Conservation (phyloP, 2,797 vertebrate genomes). For the Sebastiscus albofasciatus region DNA sequence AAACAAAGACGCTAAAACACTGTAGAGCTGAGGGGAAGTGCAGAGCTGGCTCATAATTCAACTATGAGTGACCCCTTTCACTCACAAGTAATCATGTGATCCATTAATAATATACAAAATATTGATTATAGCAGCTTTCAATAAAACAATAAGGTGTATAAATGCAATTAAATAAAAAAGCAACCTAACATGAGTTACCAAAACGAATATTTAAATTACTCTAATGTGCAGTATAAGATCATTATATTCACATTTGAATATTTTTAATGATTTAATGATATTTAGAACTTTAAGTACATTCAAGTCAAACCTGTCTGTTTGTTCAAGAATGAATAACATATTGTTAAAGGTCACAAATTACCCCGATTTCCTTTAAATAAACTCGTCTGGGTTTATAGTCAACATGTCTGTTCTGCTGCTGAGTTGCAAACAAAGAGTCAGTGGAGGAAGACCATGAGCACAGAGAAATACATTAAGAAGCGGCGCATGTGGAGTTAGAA, state of each 20-base stretch:
- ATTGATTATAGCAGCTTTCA: background rate
- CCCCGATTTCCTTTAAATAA: background rate
- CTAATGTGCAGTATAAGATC: background rate
- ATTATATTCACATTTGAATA: background rate
- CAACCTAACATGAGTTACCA: background rate
- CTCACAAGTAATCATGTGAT: background rate
- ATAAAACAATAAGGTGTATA: background rate
- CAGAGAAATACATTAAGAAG: conserved; percentile 26
- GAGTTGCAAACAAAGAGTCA: background rate
- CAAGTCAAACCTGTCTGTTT: background rate
- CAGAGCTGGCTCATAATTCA: background rate
- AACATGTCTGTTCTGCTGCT: background rate
- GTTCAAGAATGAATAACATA: background rate
- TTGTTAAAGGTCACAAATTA: background rate
- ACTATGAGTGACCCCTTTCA: background rate
- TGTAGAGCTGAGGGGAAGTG: background rate
- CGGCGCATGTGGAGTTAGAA: conserved; percentile 9
- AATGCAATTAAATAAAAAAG: background rate
- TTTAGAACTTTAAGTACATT: background rate
- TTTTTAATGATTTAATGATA: background rate
- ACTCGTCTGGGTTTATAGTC: background rate
- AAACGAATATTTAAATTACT: background rate
- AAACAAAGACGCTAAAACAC: background rate
- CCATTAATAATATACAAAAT: background rate
- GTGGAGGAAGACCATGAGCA: background rate